Evolutionary conservation across 2,888 invertebrate species (phyloP).

Genomic region (Drosophila pseudotalamancana): DNA sequence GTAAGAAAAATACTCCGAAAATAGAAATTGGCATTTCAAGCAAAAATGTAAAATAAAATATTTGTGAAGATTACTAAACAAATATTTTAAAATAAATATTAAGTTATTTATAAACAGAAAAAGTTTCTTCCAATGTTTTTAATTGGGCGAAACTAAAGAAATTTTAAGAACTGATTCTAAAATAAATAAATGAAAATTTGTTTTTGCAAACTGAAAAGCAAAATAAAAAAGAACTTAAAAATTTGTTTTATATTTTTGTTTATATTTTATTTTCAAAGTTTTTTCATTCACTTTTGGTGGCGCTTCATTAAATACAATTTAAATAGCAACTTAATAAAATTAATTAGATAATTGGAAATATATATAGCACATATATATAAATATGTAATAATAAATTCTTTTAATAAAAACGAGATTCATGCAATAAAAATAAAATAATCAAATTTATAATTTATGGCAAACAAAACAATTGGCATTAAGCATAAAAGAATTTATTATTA

Average conservation of each 20-base stretch:
- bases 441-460: constrained; percentile 52
- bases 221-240: constrained; percentile 31
- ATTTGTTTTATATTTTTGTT: constrained; percentile 24
- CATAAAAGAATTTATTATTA: constrained; percentile 47
- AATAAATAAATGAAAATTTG: not conserved
- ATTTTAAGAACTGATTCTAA: not conserved
- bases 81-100: too few relatives aligned
- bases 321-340: constrained; percentile 46
- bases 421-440: constrained; percentile 54
- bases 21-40: too few relatives aligned
- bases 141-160: too few relatives aligned
- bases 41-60: too few relatives aligned
- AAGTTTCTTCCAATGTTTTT: too few relatives aligned
- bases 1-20: too few relatives aligned
- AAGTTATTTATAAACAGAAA: too few relatives aligned
- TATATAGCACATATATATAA: constrained; percentile 1
- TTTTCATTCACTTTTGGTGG: constrained; percentile 28
- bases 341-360: constrained; percentile 34
- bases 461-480: constrained; percentile 69
- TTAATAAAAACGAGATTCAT: constrained; percentile 65
- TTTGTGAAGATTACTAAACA: too few relatives aligned
- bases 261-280: constrained; percentile 42
- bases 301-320: constrained; percentile 41
- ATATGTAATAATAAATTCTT: constrained; percentile 15
- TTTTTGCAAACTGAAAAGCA: not conserved